phyloP scores from a whole-genome alignment of 2,113 vertebrate species.

The Ellobius talpinus region DNA sequence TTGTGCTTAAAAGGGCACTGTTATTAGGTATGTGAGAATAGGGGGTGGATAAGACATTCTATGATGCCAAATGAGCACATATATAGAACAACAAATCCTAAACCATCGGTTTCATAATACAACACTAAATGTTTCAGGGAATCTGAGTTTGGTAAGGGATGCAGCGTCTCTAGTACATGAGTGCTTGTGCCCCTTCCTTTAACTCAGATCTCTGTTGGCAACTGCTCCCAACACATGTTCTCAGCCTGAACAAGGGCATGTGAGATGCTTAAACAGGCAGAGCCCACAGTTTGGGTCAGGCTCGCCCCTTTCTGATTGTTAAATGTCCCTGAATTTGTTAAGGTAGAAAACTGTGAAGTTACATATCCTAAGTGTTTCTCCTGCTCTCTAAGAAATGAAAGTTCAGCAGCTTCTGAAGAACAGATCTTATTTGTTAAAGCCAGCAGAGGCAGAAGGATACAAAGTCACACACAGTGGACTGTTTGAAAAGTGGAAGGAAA shows the following conservation, averaged over 20 bases:
- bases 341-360: neutral
- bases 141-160: neutral
- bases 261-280: neutral
- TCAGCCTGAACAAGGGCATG: fast-evolving
- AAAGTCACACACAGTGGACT: neutral
- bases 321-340: neutral
- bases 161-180: neutral
- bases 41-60: neutral
- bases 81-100: neutral
- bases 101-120: neutral
- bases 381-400: neutral
- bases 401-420: neutral
- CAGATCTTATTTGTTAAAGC: neutral
- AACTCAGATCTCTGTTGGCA: neutral
- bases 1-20: neutral
- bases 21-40: neutral
- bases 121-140: neutral
- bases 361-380: neutral
- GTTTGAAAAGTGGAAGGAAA: neutral
- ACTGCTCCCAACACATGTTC: neutral
- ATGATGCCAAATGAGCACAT: neutral
- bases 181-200: neutral
- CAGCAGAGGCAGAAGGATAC: neutral
- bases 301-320: neutral
- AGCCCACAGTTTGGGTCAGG: neutral